A percentile compares a stretch with the other conserved stretches of the same genome.
Evolutionary conservation across 2,797 vertebrate genomes (phyloP).

Genomic region (Mus spretus): DNA sequence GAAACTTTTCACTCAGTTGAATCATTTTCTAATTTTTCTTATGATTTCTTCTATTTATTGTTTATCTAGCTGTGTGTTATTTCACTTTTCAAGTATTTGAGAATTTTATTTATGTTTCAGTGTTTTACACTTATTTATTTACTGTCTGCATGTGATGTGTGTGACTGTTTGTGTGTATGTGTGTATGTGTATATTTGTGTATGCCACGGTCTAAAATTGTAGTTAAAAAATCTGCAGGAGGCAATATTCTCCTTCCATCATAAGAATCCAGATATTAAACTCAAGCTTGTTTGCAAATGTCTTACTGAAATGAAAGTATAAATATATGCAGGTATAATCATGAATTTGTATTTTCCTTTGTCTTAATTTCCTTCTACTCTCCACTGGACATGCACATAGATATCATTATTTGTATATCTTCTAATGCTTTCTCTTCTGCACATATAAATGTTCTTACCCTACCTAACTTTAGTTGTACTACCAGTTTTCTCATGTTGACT

Average conservation of each 20-base stretch:
- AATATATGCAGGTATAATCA: not conserved
- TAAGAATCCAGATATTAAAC: not conserved
- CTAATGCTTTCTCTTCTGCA: slow-evolving; percentile 16
- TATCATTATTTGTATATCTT: not conserved
- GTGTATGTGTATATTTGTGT: not conserved
- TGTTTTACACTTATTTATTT: not conserved
- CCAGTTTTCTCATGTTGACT: not conserved
- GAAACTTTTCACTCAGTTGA: slow-evolving; percentile 53
- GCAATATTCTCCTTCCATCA: not conserved
- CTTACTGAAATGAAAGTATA: slow-evolving; percentile 25
- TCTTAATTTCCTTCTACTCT: slow-evolving; percentile 39
- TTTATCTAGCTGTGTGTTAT: not conserved
- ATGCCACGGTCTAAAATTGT: not conserved
- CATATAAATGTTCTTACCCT: not conserved
- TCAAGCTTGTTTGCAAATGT: not conserved
- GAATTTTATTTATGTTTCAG: not conserved
- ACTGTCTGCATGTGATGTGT: not conserved
- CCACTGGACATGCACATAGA: not conserved
- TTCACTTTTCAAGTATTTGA: slow-evolving; percentile 36
- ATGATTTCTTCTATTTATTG: slow-evolving; percentile 25
- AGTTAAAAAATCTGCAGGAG: not conserved
- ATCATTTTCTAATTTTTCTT: slow-evolving; percentile 42
- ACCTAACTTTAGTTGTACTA: not conserved
- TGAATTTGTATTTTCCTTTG: slow-evolving; percentile 2
- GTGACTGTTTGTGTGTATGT: not conserved